phyloP scores from a whole-genome alignment of 2,888 invertebrate genomes.

The Lordiphosa andalusiaca region DNA sequence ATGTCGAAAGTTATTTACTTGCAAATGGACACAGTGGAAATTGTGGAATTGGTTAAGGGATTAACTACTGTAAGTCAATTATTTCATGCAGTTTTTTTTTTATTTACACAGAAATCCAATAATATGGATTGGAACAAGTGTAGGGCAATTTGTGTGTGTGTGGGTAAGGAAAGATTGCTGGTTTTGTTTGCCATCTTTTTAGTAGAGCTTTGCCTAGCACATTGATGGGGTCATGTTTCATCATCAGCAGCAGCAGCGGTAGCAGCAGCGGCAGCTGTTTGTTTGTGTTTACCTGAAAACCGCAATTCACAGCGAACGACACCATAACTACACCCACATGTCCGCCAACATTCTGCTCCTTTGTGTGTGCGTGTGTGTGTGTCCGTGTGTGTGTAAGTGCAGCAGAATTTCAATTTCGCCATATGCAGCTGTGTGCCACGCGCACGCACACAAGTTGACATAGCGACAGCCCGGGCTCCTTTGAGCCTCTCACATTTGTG shows the following conservation, averaged over 20 bases:
- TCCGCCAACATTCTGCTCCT: conserved; percentile 10
- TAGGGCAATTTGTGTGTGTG: no score
- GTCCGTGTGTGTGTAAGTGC: conserved; percentile 1
- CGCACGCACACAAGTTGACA: conserved; percentile 13
- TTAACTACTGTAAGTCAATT: not conserved
- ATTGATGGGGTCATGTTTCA: no score
- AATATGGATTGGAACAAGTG: not conserved
- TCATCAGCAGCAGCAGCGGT: no score
- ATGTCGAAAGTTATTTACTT: conserved; percentile 60
- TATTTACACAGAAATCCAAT: not conserved
- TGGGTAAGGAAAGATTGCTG: no score
- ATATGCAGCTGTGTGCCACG: conserved; percentile 32
- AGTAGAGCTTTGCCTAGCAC: no score
- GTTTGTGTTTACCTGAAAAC: conserved; percentile 22
- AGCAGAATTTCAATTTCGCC: conserved; percentile 45
- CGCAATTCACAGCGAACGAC: conserved; percentile 26
- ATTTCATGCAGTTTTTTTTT: not conserved
- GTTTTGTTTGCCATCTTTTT: no score
- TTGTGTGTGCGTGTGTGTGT: conserved; percentile 6
- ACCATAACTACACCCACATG: not conserved
- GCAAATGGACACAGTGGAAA: conserved; percentile 11
- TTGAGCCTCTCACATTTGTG: conserved; percentile 5
- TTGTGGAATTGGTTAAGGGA: not conserved
- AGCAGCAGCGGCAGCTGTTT: no score
- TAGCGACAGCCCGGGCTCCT: not conserved